These are phyloP conservation scores for Helarctos malayanus DNA, from an alignment of 2,797 vertebrate genomes.

Conservation along the genomic window DNA sequence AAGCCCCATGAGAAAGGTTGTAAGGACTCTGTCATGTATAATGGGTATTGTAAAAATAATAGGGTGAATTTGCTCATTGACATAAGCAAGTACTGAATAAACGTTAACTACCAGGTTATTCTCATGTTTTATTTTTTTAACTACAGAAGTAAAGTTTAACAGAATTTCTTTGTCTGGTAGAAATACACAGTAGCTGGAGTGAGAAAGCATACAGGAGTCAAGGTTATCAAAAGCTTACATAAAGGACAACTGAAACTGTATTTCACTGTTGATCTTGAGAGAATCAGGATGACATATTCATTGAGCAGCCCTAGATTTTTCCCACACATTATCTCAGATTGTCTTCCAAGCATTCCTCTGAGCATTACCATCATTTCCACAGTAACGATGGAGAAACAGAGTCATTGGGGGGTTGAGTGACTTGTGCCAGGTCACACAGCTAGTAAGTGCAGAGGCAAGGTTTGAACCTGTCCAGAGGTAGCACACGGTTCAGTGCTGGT, in stretches of 20 bases:
- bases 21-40: not conserved
- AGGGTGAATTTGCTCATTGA: not conserved
- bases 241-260: not conserved
- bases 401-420: not conserved
- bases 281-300: not conserved
- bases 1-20: not conserved
- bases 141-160: not conserved
- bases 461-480: not conserved
- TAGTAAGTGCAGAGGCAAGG: not conserved
- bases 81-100: not conserved
- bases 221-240: not conserved
- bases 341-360: too few species aligned
- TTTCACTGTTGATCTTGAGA: not conserved
- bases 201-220: not conserved
- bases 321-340: not conserved
- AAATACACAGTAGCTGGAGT: too few species aligned
- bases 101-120: too few species aligned
- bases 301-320: fast-evolving
- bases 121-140: not conserved
- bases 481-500: fast-evolving
- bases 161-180: not conserved
- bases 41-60: not conserved
- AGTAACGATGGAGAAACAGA: not conserved
- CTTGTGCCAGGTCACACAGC: too few species aligned
- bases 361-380: not conserved